These are phyloP conservation scores for Brachypteracias leptosomus DNA, from an alignment of 2,113 vertebrate genomes.

Conservation along the genomic window DNA sequence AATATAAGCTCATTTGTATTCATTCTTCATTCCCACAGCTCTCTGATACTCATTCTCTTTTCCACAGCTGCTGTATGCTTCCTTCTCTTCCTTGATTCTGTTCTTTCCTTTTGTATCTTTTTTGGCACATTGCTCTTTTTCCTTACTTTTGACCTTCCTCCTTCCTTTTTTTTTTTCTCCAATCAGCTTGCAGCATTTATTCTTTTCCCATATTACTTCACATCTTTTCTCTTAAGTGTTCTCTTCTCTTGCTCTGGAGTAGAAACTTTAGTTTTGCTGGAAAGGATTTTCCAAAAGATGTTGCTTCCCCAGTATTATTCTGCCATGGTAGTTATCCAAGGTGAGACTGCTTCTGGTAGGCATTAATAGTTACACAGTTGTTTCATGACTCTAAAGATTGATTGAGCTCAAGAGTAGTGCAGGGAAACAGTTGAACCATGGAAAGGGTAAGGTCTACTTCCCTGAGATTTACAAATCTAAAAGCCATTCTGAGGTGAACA, in stretches of 20 bases:
- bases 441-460: neutral
- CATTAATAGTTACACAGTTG: conserved; percentile 23
- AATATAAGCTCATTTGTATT: neutral
- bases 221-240: neutral
- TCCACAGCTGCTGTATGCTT: neutral
- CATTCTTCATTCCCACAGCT: neutral
- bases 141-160: neutral
- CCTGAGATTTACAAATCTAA: neutral
- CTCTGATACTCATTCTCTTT: neutral
- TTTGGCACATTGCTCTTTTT: neutral
- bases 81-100: neutral
- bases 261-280: neutral
- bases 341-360: neutral
- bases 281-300: neutral
- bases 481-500: neutral
- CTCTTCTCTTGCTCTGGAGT: neutral
- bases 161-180: neutral
- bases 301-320: neutral
- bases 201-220: neutral
- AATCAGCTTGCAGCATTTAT: rapidly evolving
- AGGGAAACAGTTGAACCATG: neutral
- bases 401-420: neutral
- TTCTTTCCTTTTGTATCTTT: neutral
- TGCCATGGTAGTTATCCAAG: neutral
- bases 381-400: conserved; percentile 1